Percentiles rank a stretch among this genome's conserved stretches.
Evolutionary conservation across 2,797 vertebrate genomes (phyloP).

Genomic region (Cyclopterus lumpus): DNA sequence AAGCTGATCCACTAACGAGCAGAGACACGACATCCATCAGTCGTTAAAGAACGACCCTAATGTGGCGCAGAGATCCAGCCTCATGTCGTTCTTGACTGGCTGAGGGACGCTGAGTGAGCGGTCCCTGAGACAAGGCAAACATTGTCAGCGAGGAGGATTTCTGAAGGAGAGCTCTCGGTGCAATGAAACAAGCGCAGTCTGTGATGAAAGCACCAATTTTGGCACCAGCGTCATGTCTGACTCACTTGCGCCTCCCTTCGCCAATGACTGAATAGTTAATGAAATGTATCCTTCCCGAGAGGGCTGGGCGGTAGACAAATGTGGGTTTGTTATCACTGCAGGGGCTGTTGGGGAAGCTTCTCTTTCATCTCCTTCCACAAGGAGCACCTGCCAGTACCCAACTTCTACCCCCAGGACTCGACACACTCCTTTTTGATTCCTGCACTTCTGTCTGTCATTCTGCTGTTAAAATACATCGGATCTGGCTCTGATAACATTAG

Average conservation of each 20-base stretch:
- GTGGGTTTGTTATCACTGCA: slow-evolving; percentile 75
- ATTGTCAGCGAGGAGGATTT: slow-evolving; percentile 18
- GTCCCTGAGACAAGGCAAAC: slow-evolving; percentile 32
- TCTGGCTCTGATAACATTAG: background rate
- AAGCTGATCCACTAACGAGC: background rate
- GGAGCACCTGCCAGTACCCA: slow-evolving; percentile 71
- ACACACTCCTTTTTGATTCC: slow-evolving; percentile 15
- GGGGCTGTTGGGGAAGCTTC: slow-evolving; percentile 58
- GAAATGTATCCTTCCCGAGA: slow-evolving; percentile 66
- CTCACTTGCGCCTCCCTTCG: slow-evolving; percentile 52
- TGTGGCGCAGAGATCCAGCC: background rate
- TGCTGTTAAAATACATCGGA: accelerated
- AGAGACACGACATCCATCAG: background rate
- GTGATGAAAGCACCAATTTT: slow-evolving; percentile 47
- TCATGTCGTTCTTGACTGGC: slow-evolving; percentile 1
- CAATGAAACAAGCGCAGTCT: slow-evolving; percentile 46
- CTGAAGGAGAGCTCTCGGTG: slow-evolving; percentile 26
- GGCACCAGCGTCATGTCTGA: slow-evolving; percentile 43
- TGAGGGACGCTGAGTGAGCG: background rate
- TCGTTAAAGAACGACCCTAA: background rate
- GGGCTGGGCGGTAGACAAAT: slow-evolving; percentile 69
- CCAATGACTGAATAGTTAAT: slow-evolving; percentile 72
- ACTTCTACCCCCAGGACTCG: slow-evolving; percentile 44
- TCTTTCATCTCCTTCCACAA: slow-evolving; percentile 47
- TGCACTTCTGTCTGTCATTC: slow-evolving; percentile 6